phyloP scores from a whole-genome alignment of 2,888 invertebrate genomes.

The Orthosia incerta region DNA sequence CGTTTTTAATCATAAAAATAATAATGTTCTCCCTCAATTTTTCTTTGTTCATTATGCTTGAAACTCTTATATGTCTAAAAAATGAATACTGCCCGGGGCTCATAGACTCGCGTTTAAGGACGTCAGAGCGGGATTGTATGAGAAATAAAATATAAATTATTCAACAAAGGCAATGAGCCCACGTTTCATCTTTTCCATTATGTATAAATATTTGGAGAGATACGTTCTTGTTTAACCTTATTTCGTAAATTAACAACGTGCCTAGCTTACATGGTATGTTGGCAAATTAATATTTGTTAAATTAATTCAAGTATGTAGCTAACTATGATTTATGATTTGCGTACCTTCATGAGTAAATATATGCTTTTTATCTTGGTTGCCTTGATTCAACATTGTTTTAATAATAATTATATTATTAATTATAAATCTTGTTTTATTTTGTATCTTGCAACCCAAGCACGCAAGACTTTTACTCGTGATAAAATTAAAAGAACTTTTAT shows the following conservation, averaged over 20 bases:
- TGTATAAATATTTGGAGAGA: constrained; percentile 80
- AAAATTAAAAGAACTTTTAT: too few relatives aligned
- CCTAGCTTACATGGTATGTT: constrained; percentile 69
- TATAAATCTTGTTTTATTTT: constrained; percentile 11
- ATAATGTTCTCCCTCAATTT: constrained; percentile 56
- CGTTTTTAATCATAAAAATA: constrained; percentile 55
- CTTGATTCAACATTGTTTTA: constrained; percentile 31
- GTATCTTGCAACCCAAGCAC: neutral
- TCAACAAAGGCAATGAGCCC: constrained; percentile 83
- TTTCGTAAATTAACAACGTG: constrained; percentile 79
- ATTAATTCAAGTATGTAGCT: constrained; percentile 57
- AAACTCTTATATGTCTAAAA: constrained; percentile 69
- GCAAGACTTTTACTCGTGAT: too few relatives aligned
- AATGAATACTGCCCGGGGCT: constrained; percentile 76
- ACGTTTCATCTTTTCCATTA: constrained; percentile 85
- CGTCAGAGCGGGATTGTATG: constrained; percentile 74
- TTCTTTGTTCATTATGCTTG: constrained; percentile 66
- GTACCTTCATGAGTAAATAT: constrained; percentile 55
- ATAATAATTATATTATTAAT: constrained; percentile 30
- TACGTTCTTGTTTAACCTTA: constrained; percentile 78
- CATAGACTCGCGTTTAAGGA: constrained; percentile 74
- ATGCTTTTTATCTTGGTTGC: constrained; percentile 41
- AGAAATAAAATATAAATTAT: constrained; percentile 86
- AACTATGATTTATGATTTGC: constrained; percentile 47
- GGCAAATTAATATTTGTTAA: constrained; percentile 63